Percentiles rank a stretch among this genome's conserved stretches.
Evolutionary conservation across 2,888 invertebrate genomes (phyloP).

Genomic region (Pegoplata infirma): DNA sequence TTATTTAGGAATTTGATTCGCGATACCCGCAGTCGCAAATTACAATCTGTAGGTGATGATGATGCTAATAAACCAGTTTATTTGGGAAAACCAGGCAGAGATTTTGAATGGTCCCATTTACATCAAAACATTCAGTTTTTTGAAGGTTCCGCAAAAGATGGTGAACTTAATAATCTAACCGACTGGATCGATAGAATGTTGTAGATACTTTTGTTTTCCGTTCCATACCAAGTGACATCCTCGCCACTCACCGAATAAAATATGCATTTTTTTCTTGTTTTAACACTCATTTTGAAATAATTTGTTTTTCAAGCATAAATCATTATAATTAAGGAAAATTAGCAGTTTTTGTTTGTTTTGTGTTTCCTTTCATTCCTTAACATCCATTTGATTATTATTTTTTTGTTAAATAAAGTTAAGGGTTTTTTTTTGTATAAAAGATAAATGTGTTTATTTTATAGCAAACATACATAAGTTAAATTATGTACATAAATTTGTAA

Average conservation of each 20-base stretch:
- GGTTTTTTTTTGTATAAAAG: constrained; percentile 28
- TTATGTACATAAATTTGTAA: no score
- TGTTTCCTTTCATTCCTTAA: constrained; percentile 16
- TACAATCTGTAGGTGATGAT: constrained; percentile 83
- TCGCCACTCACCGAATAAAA: background rate
- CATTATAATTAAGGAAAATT: no score
- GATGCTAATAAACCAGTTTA: constrained; percentile 81
- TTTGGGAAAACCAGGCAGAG: constrained; percentile 87
- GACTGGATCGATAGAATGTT: constrained; percentile 84
- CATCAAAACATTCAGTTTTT: constrained; percentile 84
- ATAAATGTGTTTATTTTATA: no score
- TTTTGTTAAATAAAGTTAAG: constrained; percentile 47
- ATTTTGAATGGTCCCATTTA: constrained; percentile 90
- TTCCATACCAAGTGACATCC: background rate
- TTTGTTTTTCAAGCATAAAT: constrained; percentile 1
- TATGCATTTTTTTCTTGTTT: constrained; percentile 22
- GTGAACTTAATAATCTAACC: constrained; percentile 82
- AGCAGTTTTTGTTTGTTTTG: constrained; percentile 21
- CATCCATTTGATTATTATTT: background rate
- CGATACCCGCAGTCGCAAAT: constrained; percentile 88
- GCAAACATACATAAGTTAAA: no score
- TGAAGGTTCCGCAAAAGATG: constrained; percentile 83
- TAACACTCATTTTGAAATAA: constrained; percentile 1
- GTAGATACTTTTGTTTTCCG: constrained; percentile 57
- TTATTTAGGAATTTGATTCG: constrained; percentile 88